phyloP scores from a whole-genome alignment of 1,140 invertebrate species.

The Marisa cornuarietis region DNA sequence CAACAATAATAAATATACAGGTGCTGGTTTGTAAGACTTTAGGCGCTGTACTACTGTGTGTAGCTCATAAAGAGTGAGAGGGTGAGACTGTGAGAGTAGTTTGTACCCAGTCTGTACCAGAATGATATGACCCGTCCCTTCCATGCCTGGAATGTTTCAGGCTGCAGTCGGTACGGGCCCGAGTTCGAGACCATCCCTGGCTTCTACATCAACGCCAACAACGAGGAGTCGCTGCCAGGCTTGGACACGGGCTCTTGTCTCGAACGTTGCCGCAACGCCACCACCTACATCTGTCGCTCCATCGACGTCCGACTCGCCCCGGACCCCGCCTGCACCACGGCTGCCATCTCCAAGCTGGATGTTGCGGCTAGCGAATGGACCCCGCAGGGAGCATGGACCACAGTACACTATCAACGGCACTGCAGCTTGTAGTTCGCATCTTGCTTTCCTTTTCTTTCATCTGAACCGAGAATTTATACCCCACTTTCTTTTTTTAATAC shows the following conservation, averaged over 20 bases:
- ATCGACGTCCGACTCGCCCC: background rate
- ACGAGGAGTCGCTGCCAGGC: conserved; percentile 3
- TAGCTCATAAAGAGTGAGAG: too few relatives aligned
- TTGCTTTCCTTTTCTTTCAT: too few relatives aligned
- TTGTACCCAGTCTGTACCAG: background rate
- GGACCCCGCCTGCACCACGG: conserved; percentile 1
- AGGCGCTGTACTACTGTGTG: too few relatives aligned
- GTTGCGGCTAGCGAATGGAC: background rate
- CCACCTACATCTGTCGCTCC: conserved; percentile 5
- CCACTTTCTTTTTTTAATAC: too few relatives aligned
- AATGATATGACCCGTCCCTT: background rate
- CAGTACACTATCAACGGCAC: conserved; percentile 7
- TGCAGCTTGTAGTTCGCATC: background rate
- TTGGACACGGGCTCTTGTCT: background rate
- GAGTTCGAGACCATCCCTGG: conserved; percentile 8
- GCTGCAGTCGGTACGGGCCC: background rate
- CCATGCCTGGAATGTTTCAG: background rate
- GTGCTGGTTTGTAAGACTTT: too few relatives aligned
- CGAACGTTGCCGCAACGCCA: background rate
- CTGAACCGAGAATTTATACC: too few relatives aligned
- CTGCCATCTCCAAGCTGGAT: conserved; percentile 2
- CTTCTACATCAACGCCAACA: conserved; percentile 6
- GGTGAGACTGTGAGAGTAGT: too few relatives aligned
- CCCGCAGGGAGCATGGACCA: background rate
- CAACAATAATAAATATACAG: too few relatives aligned